Percentiles rank a stretch among this genome's conserved stretches.
Evolutionary conservation across 2,797 vertebrate species (phyloP).

Genomic region (Ceyx erithaca): DNA sequence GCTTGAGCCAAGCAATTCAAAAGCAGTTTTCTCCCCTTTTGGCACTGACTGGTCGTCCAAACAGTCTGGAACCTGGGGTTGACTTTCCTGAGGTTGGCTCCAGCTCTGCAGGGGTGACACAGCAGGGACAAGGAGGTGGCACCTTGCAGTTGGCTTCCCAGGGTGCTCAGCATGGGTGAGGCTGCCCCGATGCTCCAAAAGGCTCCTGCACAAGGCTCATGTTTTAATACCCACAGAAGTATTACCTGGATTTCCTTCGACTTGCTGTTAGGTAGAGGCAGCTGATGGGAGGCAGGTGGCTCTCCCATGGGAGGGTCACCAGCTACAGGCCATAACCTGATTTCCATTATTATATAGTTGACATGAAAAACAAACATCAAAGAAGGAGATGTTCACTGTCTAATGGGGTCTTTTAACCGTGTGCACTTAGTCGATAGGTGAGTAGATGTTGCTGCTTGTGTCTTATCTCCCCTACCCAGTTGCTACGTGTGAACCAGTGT

Average conservation of each 20-base stretch:
- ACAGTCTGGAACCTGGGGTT: background rate
- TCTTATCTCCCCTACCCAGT: slow-evolving; percentile 69
- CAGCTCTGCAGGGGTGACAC: background rate
- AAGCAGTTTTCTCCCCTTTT: background rate
- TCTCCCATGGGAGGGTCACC: background rate
- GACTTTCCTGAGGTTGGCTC: background rate
- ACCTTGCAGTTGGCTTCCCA: rapidly evolving
- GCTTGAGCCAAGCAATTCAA: rapidly evolving
- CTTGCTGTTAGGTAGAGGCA: background rate
- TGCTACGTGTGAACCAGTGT: slow-evolving; percentile 71
- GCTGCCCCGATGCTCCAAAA: background rate
- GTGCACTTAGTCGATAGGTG: slow-evolving; percentile 74
- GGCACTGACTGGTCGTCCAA: rapidly evolving
- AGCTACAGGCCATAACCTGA: background rate
- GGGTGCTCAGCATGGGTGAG: background rate
- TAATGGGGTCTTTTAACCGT: slow-evolving; percentile 21
- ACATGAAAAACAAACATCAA: background rate
- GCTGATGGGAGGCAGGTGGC: background rate
- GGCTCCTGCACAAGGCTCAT: background rate
- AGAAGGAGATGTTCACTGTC: slow-evolving; percentile 1
- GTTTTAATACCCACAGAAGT: background rate
- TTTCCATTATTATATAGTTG: background rate
- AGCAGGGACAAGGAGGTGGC: background rate
- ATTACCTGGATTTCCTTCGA: rapidly evolving
- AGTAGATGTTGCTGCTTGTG: slow-evolving; percentile 73